A percentile compares a stretch with the other conserved stretches of the same genome.
These are phyloP conservation scores for Argyresthia goedartella DNA, from an alignment of 2,888 invertebrate species.

Conservation along the genomic window DNA sequence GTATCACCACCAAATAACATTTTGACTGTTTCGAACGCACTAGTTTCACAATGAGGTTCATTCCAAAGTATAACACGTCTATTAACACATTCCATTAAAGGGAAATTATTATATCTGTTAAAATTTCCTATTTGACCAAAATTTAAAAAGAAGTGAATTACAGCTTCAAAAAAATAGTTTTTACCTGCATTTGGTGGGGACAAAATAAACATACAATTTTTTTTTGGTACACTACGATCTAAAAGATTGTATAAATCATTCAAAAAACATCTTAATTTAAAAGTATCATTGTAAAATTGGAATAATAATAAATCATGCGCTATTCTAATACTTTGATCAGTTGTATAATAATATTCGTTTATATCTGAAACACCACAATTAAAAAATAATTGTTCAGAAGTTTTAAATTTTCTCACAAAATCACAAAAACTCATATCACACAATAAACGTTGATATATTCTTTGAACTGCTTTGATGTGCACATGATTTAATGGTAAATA, in stretches of 20 bases:
- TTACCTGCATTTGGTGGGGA: neutral
- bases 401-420: neutral
- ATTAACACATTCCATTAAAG: too few species aligned
- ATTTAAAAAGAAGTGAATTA: neutral
- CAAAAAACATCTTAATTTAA: neutral
- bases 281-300: neutral
- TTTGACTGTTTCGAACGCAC: neutral
- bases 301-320: neutral
- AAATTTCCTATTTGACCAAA: too few species aligned
- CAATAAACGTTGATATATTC: neutral
- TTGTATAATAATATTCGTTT: neutral
- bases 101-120: too few species aligned
- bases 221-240: neutral
- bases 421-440: neutral
- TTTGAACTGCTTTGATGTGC: neutral
- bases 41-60: neutral
- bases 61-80: too few species aligned
- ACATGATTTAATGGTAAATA: neutral
- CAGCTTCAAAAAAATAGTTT: slow-evolving; percentile 7
- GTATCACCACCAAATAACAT: neutral
- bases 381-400: neutral
- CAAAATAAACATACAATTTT: neutral
- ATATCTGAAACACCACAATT: neutral
- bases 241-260: neutral
- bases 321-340: neutral